Conservation (phyloP, 2,113 vertebrate species). For the Neolamprologus cancellatus region DNA sequence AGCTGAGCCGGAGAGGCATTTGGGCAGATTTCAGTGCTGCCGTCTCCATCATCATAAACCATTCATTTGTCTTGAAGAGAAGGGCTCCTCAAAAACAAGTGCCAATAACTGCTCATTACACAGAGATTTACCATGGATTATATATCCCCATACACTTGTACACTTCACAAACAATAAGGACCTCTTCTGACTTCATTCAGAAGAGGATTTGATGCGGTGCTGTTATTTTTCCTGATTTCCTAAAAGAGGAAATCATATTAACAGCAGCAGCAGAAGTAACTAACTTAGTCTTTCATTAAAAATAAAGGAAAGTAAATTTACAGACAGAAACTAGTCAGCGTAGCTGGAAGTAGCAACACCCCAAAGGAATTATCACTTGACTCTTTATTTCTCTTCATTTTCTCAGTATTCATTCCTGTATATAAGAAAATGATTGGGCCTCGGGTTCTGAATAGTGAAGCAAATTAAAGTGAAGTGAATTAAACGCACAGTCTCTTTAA, state of each 20-base stretch:
- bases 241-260: background rate
- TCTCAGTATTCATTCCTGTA: background rate
- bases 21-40: conserved; percentile 26
- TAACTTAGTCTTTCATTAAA: background rate
- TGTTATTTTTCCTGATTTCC: background rate
- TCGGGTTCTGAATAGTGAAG: background rate
- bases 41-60: conserved; percentile 47
- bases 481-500: background rate
- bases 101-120: conserved; percentile 31
- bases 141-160: background rate
- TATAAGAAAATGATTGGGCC: background rate
- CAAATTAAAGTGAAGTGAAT: background rate
- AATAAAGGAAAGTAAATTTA: background rate
- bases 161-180: background rate
- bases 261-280: background rate
- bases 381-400: background rate
- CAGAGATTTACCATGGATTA: background rate
- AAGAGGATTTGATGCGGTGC: background rate
- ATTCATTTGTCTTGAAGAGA: conserved; percentile 42
- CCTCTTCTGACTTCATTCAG: background rate
- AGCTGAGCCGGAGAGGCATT: conserved; percentile 37
- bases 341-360: background rate
- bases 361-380: background rate
- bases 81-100: conserved; percentile 8
- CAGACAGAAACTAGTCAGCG: background rate